phyloP scores from a whole-genome alignment of 2,797 vertebrate genomes.

The Semotilus atromaculatus region DNA sequence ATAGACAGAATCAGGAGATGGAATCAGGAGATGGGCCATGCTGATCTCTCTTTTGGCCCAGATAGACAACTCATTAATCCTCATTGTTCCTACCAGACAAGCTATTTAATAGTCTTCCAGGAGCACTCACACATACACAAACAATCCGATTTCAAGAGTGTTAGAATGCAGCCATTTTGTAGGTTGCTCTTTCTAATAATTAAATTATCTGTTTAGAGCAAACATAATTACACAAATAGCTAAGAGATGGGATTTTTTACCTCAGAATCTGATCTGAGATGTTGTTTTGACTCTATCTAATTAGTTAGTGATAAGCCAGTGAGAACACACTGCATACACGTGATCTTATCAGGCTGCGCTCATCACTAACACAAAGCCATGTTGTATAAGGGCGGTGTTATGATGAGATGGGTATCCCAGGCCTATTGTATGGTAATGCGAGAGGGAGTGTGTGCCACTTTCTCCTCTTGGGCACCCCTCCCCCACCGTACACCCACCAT shows the following conservation, averaged over 20 bases:
- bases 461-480: slow-evolving; percentile 21
- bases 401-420: slow-evolving; percentile 9
- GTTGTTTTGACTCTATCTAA: slow-evolving; percentile 28
- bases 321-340: slow-evolving; percentile 3
- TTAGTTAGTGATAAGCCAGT: slow-evolving; percentile 6
- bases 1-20: too few relatives aligned
- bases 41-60: slow-evolving; percentile 7
- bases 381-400: slow-evolving; percentile 3
- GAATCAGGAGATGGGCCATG: not conserved
- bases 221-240: slow-evolving; percentile 1
- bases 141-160: not conserved
- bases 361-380: not conserved
- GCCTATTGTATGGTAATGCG: slow-evolving; percentile 55
- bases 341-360: slow-evolving; percentile 30
- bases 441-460: slow-evolving; percentile 40
- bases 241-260: not conserved
- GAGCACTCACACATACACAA: not conserved
- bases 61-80: slow-evolving; percentile 25
- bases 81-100: slow-evolving; percentile 17
- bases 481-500: slow-evolving; percentile 20
- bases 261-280: slow-evolving; percentile 13
- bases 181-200: slow-evolving; percentile 5
- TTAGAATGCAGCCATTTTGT: slow-evolving; percentile 20
- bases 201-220: slow-evolving; percentile 1
- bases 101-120: slow-evolving; percentile 7